Base-by-base conservation (phyloP, 1,140 invertebrate genomes). In the Cataglyphis hispanica region DNA sequence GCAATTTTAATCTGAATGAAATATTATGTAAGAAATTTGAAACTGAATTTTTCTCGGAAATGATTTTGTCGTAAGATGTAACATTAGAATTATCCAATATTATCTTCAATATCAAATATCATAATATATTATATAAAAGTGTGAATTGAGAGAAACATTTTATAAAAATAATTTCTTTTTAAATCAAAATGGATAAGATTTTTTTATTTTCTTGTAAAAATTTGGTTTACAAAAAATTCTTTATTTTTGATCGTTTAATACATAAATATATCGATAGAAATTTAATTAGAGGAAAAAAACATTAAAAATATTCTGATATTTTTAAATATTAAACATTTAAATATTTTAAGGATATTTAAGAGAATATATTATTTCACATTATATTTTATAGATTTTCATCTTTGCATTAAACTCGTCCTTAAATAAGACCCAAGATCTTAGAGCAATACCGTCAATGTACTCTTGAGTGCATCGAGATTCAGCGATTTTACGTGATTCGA, bases 401-500 rank as follows among this genome's bases (percentile, higher is more conserved):
- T 34, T 76, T 4, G 22, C 53, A 76, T 76, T 40, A 60, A 43
- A 63, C 27, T 63, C 37, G 16, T 11, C 3, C 43, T 11, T 1
- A 13, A 50, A 50, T 50, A 16, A 50, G 16, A 58, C 16, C 11
- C 34, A 37, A 78, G 13, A 78, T 8, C 31, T 50, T 16, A 66
- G 2, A 25, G 8, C 43, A 31, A 3, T 13, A 19, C 25, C 27
- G 19, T 37, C 43, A 34, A n/a, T 67, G 31, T 22, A 78, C 31
- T 40, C 25, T 77, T 16, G 58, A 43, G 16, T 25, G 40, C 37
- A 63, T 46, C 8, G 31, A 78, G 43, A 31, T 78, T 66, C 43
- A 78, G 61, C 13, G n/a, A 66, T 78, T 78, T 67, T 53, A 67
- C 8, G 75, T 60, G 60, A 77, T 78, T 31, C 74, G 16, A 61